Evolutionary conservation across 2,113 vertebrate genomes (phyloP).

Genomic region (Oreochromis tanganicae): DNA sequence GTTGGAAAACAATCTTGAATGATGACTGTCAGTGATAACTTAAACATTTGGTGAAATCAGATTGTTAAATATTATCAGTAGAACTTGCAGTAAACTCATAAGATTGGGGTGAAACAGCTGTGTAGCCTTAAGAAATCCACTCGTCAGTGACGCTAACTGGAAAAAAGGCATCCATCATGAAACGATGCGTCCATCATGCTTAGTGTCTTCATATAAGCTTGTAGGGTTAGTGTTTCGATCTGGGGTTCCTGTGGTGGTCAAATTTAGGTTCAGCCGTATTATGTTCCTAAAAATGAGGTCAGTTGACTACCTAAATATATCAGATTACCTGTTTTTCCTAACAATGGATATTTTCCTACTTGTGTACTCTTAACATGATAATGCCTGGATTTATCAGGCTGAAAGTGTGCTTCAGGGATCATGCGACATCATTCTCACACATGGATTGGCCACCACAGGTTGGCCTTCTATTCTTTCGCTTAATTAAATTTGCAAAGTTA

Average conservation of each 20-base stretch:
- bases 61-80: not conserved
- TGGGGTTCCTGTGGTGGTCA: not conserved
- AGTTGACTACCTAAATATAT: not conserved
- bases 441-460: not conserved
- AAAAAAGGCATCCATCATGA: not conserved
- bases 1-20: not conserved
- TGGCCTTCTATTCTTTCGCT: not conserved
- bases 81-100: not conserved
- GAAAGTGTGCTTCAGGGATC: not conserved
- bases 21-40: not conserved
- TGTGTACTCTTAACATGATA: not conserved
- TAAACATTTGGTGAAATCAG: not conserved
- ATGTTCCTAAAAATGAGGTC: not conserved
- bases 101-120: not conserved
- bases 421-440: fast-evolving
- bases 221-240: not conserved
- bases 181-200: not conserved
- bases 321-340: not conserved
- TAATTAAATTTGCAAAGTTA: not conserved
- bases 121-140: not conserved
- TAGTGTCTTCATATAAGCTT: not conserved
- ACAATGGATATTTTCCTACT: fast-evolving
- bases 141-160: not conserved
- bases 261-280: not conserved
- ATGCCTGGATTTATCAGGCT: not conserved